Percentiles rank a stretch among this genome's conserved stretches.
Conservation (phyloP, 2,113 vertebrate species). For the Corythaeola cristata region DNA sequence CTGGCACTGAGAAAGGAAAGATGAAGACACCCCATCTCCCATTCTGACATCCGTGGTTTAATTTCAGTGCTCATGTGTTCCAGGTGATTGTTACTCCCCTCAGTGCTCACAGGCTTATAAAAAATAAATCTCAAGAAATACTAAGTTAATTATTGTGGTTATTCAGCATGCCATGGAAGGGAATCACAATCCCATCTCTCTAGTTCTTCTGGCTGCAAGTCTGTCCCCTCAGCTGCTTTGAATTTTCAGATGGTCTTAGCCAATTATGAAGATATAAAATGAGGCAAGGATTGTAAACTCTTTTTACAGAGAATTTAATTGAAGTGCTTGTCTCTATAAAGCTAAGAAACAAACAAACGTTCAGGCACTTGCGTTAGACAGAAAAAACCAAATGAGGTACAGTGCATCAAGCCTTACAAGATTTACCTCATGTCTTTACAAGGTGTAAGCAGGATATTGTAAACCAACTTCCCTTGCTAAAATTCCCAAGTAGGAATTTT, state of each 20-base stretch:
- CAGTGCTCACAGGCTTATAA: not conserved
- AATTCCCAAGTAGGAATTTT: slow-evolving; percentile 52
- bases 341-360: slow-evolving; percentile 36
- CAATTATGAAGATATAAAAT: slow-evolving; percentile 59
- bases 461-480: slow-evolving; percentile 54
- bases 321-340: slow-evolving; percentile 50
- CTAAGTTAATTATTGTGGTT: not conserved
- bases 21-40: not conserved
- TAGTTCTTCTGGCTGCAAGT: not conserved
- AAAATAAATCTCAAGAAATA: not conserved
- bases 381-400: slow-evolving; percentile 53
- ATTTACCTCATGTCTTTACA: slow-evolving; percentile 65
- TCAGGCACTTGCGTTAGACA: slow-evolving; percentile 41
- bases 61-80: not conserved
- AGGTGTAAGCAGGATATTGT: slow-evolving; percentile 53
- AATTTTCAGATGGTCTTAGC: slow-evolving; percentile 10
- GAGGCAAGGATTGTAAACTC: slow-evolving; percentile 41
- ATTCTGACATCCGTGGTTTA: not conserved
- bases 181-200: not conserved
- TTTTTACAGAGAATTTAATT: slow-evolving; percentile 51
- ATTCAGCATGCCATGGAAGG: not conserved
- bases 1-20: not conserved
- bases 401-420: not conserved
- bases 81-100: not conserved
- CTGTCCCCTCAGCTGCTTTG: slow-evolving; percentile 12